phyloP scores from a whole-genome alignment of 2,797 vertebrate species.

The Gallinago nigripennis region DNA sequence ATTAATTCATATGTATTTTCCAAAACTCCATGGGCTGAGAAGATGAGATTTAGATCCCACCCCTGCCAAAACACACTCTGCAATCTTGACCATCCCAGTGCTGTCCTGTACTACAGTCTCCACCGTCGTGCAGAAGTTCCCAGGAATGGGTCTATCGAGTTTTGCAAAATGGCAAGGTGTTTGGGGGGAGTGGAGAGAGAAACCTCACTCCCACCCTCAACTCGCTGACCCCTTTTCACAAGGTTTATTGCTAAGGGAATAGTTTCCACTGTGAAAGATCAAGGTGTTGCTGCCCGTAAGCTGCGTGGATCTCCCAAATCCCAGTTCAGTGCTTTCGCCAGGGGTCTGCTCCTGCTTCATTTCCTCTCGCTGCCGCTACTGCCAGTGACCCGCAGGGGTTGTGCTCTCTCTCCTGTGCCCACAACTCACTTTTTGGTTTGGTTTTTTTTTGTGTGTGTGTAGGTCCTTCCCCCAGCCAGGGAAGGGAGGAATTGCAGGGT shows the following conservation, averaged over 20 bases:
- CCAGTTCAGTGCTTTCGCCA: not conserved
- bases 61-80: not conserved
- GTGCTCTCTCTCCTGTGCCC: not conserved
- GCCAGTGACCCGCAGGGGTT: not conserved
- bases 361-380: not conserved
- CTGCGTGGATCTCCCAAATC: not conserved
- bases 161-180: not conserved
- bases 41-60: not conserved
- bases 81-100: not conserved
- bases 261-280: not conserved
- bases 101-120: too few relatives aligned
- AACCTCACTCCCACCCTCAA: not conserved
- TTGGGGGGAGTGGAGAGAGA: not conserved
- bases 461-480: not conserved
- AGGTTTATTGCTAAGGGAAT: not conserved
- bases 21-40: not conserved
- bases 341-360: fast-evolving
- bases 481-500: not conserved
- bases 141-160: not conserved
- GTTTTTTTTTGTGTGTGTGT: not conserved
- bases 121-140: fast-evolving
- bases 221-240: not conserved
- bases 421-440: not conserved
- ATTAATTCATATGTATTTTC: not conserved
- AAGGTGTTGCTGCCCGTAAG: not conserved